Percentiles rank a stretch among this genome's conserved stretches.
phyloP scores from a whole-genome alignment of 2,888 invertebrate species.

The Augiades crinisus region DNA sequence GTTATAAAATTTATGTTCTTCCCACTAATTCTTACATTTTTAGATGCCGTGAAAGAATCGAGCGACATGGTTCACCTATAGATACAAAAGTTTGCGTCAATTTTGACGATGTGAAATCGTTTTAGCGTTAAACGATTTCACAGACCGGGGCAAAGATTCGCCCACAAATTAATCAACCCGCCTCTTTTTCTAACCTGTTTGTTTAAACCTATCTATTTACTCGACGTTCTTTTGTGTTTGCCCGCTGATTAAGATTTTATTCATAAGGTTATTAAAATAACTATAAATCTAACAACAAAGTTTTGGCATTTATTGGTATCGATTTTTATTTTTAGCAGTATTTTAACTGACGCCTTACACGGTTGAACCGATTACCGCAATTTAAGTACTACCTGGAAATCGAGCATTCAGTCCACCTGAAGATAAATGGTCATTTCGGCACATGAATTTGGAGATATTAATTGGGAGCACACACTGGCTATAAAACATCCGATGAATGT shows the following conservation, averaged over 20 bases:
- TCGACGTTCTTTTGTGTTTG: constrained; percentile 50
- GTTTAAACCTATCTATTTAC: constrained; percentile 67
- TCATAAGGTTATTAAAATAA: constrained; percentile 51
- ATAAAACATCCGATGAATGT: too few species aligned
- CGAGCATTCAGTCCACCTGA: too few species aligned
- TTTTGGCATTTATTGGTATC: constrained; percentile 36
- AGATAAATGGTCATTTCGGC: too few species aligned
- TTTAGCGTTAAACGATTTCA: constrained; percentile 62
- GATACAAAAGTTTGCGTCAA: constrained; percentile 52
- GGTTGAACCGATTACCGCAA: too few species aligned
- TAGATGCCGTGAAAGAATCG: neutral
- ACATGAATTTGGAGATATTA: too few species aligned
- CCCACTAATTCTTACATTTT: too few species aligned
- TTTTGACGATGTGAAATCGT: constrained; percentile 66
- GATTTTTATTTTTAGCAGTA: neutral
- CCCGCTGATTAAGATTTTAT: constrained; percentile 80
- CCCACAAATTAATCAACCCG: constrained; percentile 73
- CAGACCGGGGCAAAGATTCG: constrained; percentile 46
- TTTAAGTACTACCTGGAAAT: too few species aligned
- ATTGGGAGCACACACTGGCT: too few species aligned
- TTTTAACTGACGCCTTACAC: neutral
- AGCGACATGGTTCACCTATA: constrained; percentile 44
- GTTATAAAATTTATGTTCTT: too few species aligned
- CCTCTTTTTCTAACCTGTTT: constrained; percentile 73
- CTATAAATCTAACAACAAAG: constrained; percentile 2